Conservation (phyloP, 1,140 invertebrate species). For the Brachionus plicatilis region DNA sequence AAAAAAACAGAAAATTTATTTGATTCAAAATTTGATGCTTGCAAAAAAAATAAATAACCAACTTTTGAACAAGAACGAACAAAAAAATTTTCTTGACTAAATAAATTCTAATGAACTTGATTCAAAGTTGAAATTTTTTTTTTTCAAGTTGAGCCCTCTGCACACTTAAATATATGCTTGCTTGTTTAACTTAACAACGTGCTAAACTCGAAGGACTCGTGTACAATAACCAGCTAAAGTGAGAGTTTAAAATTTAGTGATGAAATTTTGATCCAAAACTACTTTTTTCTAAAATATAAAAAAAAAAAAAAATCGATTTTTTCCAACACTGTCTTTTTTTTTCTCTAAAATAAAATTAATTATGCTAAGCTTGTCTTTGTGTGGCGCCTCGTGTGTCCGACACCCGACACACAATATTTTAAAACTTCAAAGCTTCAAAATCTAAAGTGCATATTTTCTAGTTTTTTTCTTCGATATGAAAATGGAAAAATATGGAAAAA, state of each 20-base stretch:
- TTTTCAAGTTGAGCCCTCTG: not conserved
- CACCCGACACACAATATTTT: not conserved
- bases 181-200: not conserved
- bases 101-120: not conserved
- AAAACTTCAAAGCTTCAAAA: not conserved
- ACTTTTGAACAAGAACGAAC: not conserved
- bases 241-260: not conserved
- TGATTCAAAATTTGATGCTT: too few species aligned
- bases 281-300: not conserved
- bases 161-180: not conserved
- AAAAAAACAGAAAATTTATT: too few species aligned
- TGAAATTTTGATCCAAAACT: constrained; percentile 30
- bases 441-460: not conserved
- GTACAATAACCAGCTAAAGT: not conserved
- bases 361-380: not conserved
- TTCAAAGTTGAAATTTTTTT: not conserved
- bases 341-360: not conserved
- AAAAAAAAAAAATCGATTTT: not conserved
- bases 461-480: not conserved
- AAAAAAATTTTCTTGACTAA: too few species aligned
- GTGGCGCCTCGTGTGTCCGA: not conserved
- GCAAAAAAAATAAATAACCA: not conserved
- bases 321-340: not conserved
- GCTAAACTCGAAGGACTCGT: not conserved
- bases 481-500: not conserved